Evolutionary conservation across 2,797 vertebrate species (phyloP).

Genomic region (Chelon labrosus): DNA sequence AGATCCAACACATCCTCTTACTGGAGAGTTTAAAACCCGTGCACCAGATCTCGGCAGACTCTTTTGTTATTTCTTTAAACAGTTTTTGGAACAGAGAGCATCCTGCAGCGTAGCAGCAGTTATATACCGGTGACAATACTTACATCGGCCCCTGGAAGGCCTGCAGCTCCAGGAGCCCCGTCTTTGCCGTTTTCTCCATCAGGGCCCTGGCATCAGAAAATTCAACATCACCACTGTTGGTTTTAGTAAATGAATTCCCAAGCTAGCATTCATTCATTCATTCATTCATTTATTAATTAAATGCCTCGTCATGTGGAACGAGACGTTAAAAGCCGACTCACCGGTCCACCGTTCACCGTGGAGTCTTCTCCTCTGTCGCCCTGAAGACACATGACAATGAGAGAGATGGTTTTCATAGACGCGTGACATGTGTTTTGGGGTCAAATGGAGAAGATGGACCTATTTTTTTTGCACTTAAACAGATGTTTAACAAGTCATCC

Average conservation of each 20-base stretch:
- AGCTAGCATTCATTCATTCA: background rate
- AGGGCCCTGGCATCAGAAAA: conserved; percentile 82
- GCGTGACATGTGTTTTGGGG: too few species aligned
- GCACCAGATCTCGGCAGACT: background rate
- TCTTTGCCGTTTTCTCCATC: conserved; percentile 90
- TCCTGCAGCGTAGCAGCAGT: background rate
- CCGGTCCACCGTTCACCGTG: conserved; percentile 69
- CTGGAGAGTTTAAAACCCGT: conserved; percentile 2
- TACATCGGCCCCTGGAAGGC: conserved; percentile 92
- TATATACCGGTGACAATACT: conserved; percentile 73
- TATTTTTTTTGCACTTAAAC: too few species aligned
- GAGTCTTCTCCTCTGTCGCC: conserved; percentile 82
- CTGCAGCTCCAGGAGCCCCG: conserved; percentile 87
- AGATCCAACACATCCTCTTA: conserved; percentile 29
- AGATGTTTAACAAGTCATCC: too few species aligned
- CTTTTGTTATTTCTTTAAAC: conserved; percentile 10
- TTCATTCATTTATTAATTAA: background rate
- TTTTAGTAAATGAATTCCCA: background rate
- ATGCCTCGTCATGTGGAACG: background rate
- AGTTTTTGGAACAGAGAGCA: background rate
- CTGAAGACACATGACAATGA: conserved; percentile 56
- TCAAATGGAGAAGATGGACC: too few species aligned
- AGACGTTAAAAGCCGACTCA: conserved; percentile 61
- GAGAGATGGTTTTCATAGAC: too few species aligned
- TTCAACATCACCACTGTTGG: background rate